These are phyloP conservation scores for Champsocephalus esox DNA, from an alignment of 2,797 vertebrate genomes.

Conservation along the genomic window DNA sequence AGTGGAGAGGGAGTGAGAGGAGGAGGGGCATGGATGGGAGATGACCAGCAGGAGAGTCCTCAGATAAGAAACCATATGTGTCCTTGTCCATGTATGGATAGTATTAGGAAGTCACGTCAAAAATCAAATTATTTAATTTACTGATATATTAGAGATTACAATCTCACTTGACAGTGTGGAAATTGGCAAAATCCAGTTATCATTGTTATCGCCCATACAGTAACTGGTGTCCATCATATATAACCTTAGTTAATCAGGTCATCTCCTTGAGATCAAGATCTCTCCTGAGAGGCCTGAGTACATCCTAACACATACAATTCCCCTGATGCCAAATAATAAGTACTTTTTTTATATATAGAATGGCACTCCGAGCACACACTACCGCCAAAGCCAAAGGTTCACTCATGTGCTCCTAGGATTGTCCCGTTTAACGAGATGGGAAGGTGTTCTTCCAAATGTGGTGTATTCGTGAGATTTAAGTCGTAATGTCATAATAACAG, in stretches of 20 bases:
- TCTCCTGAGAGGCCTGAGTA: not conserved
- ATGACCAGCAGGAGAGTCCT: not conserved
- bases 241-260: not conserved
- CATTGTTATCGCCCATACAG: not conserved
- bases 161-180: not conserved
- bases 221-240: not conserved
- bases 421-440: no score
- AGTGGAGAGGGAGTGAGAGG: constrained; percentile 25
- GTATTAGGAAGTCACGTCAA: not conserved
- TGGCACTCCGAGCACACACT: no score
- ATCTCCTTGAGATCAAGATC: not conserved
- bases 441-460: no score
- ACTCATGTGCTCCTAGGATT: no score
- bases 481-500: no score
- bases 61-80: not conserved
- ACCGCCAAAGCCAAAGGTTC: no score
- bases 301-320: not conserved
- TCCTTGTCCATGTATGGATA: not conserved
- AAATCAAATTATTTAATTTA: not conserved
- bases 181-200: not conserved
- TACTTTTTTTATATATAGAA: not conserved
- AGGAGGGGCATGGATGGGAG: constrained; percentile 13
- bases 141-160: not conserved
- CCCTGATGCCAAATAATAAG: not conserved
- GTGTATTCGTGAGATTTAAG: no score